Conservation (phyloP, 2,113 vertebrate genomes). For the Ranitomeya imitator region DNA sequence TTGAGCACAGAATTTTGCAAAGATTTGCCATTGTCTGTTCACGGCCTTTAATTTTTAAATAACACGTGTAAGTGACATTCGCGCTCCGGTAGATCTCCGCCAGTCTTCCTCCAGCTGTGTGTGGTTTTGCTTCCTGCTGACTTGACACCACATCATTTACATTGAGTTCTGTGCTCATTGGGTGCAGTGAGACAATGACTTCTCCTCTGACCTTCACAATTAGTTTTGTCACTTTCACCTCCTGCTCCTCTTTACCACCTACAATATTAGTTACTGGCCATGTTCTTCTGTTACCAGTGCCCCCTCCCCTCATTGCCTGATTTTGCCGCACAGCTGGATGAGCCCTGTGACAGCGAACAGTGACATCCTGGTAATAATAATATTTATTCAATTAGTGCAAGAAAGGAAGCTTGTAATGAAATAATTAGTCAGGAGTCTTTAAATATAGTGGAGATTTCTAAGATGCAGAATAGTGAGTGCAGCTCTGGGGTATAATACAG, state of each 20-base stretch:
- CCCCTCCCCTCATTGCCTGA: background rate
- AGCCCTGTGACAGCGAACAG: background rate
- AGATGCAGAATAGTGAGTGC: too few relatives aligned
- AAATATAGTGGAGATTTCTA: background rate
- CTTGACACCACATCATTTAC: background rate
- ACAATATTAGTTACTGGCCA: background rate
- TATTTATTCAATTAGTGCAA: background rate
- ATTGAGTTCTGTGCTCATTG: background rate
- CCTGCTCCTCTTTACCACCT: too few relatives aligned
- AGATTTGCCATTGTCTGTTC: too few relatives aligned
- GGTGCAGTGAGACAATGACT: background rate
- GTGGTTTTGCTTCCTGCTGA: background rate
- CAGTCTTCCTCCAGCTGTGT: background rate
- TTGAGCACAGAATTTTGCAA: too few relatives aligned
- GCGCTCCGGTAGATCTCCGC: background rate
- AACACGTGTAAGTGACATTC: background rate
- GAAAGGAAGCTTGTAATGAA: background rate
- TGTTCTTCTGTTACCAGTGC: background rate
- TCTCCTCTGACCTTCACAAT: background rate
- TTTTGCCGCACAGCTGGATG: background rate
- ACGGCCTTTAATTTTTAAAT: background rate
- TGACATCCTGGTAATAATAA: background rate
- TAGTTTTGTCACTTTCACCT: background rate
- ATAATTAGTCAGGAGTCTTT: background rate
- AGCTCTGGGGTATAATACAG: too few relatives aligned